Conservation (phyloP, 1,140 invertebrate genomes). For the Drosophila biarmipes region DNA sequence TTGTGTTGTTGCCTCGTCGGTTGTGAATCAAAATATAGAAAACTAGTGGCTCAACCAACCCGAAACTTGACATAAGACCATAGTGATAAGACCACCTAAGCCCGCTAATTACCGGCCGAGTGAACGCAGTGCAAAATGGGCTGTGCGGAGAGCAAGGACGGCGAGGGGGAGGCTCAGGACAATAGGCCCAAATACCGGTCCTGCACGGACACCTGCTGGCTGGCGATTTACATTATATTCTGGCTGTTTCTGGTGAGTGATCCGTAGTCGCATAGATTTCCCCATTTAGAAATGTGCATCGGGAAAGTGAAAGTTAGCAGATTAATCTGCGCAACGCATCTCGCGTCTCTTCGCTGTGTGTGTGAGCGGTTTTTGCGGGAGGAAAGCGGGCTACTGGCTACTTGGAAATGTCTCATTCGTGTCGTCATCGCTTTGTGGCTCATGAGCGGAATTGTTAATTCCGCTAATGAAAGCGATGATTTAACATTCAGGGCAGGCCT, state of each 20-base stretch:
- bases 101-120: slow-evolving; percentile 1
- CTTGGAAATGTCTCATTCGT: slow-evolving; percentile 30
- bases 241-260: slow-evolving; percentile 94
- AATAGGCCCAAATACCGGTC: slow-evolving; percentile 85
- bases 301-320: slow-evolving; percentile 62
- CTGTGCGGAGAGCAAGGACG: slow-evolving; percentile 78
- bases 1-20: slow-evolving; percentile 40
- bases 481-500: slow-evolving; percentile 24
- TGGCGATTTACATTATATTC: slow-evolving; percentile 93
- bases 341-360: slow-evolving; percentile 29
- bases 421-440: slow-evolving; percentile 55
- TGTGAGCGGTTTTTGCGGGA: slow-evolving; percentile 29
- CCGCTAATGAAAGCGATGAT: slow-evolving; percentile 52
- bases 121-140: slow-evolving; percentile 67
- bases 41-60: slow-evolving; percentile 47
- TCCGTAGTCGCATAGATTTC: neutral
- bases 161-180: slow-evolving; percentile 62
- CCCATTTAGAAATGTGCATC: neutral
- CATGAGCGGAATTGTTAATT: slow-evolving; percentile 63
- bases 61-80: slow-evolving; percentile 13
- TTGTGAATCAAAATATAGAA: slow-evolving; percentile 64
- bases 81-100: slow-evolving; percentile 12
- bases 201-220: slow-evolving; percentile 95
- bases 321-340: slow-evolving; percentile 47
- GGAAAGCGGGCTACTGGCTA: slow-evolving; percentile 27